phyloP scores from a whole-genome alignment of 2,888 invertebrate species.

The Perizoma affinitatum region DNA sequence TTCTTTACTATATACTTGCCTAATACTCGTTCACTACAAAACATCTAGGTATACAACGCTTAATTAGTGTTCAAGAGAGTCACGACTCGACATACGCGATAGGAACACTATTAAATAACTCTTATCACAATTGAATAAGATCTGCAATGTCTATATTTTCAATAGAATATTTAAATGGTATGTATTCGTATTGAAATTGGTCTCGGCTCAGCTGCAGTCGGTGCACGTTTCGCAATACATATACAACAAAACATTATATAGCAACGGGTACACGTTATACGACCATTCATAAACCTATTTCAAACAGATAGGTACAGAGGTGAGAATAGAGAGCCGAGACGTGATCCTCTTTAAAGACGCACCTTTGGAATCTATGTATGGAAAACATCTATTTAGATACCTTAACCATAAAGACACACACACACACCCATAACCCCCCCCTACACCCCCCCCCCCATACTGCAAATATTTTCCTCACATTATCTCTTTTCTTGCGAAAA shows the following conservation, averaged over 20 bases:
- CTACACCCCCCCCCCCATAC: too few species aligned
- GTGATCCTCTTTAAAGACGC: constrained; percentile 10
- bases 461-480: too few species aligned
- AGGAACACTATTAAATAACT: constrained; percentile 4
- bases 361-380: constrained; percentile 8
- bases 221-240: constrained; percentile 29
- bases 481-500: too few species aligned
- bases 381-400: background rate
- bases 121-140: constrained; percentile 29
- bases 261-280: background rate
- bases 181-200: constrained; percentile 36
- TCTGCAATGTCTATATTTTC: constrained; percentile 14
- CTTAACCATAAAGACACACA: background rate
- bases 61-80: constrained; percentile 34
- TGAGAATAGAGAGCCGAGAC: constrained; percentile 7
- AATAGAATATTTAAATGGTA: constrained; percentile 33
- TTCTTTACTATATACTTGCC: too few species aligned
- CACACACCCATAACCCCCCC: too few species aligned
- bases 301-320: background rate
- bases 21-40: constrained; percentile 6
- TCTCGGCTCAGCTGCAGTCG: constrained; percentile 29
- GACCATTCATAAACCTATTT: constrained; percentile 6
- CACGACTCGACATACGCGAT: constrained; percentile 27
- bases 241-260: constrained; percentile 1
- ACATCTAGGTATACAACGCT: constrained; percentile 11